Conservation (phyloP, 1,140 invertebrate genomes). For the Colletes latitarsis region DNA sequence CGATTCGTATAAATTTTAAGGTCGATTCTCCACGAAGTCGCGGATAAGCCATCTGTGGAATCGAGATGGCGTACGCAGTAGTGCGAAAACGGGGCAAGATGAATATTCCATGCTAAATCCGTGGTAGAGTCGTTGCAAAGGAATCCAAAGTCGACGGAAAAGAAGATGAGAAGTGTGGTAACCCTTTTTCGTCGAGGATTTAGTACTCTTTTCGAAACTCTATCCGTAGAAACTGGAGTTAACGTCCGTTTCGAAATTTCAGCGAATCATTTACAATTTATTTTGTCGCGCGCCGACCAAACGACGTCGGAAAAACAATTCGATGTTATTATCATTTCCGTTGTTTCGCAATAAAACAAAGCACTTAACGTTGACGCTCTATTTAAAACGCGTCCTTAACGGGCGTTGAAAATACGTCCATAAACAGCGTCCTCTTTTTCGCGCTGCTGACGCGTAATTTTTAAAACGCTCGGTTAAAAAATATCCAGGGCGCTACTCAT, state of each 20-base stretch:
- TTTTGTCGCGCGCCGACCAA: background rate
- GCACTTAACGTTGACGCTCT: background rate
- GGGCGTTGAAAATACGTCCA: background rate
- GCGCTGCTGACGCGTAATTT: background rate
- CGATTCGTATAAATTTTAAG: slow-evolving; percentile 61
- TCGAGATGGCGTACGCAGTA: slow-evolving; percentile 47
- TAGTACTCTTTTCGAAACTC: slow-evolving; percentile 43
- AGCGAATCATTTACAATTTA: background rate
- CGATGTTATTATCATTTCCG: background rate
- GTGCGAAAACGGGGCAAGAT: slow-evolving; percentile 70
- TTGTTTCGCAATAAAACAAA: background rate
- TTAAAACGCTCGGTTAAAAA: background rate
- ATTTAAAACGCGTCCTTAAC: background rate
- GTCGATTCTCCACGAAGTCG: slow-evolving; percentile 51
- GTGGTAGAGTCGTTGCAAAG: slow-evolving; percentile 68
- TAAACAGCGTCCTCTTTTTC: background rate
- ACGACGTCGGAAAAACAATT: background rate
- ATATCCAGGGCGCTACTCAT: background rate
- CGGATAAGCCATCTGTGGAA: slow-evolving; percentile 60
- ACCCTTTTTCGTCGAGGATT: slow-evolving; percentile 60
- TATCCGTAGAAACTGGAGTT: slow-evolving; percentile 26
- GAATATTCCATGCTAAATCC: slow-evolving; percentile 79
- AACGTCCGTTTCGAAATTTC: slow-evolving; percentile 45
- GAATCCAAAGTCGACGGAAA: slow-evolving; percentile 59
- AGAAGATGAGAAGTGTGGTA: slow-evolving; percentile 39